Evolutionary conservation across 2,888 invertebrate species (phyloP), one percentile per base, ranked within the genome.

Genomic region (Hyalella azteca): DNA sequence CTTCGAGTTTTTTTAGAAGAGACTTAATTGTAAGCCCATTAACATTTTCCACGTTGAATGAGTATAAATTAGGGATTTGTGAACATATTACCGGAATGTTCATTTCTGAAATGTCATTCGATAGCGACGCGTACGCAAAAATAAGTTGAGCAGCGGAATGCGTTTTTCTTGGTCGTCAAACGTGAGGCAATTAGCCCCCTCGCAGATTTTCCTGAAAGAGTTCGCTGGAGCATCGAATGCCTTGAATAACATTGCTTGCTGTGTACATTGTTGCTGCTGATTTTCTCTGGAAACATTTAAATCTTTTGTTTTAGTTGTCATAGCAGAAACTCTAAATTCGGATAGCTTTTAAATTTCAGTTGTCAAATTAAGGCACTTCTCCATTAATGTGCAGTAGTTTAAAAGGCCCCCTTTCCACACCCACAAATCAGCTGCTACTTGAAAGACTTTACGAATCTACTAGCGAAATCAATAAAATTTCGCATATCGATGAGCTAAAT

Each of bases 71-170:
- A 22, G 29, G 7, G 1, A 54, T 54, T 54, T 54, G 54, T 54
- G 54, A 54, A 3, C 54, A 26, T 29, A 19, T 22, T 19, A 11
- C 15, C 13, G 54, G 54, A 54, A 54, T 26, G 54, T 54, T 26
- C 29, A 54, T 26, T 54, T 54, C n/a, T 54, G 29, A 54, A 54
- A 26, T 54, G 54, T 54, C 54, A 54, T 54, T 54, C 26, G 54
- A 54, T 26, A 54, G 54, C 19, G 26, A 29, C 54, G 54, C 13
- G 9, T 29, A 54, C n/a, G n/a, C n/a, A n/a, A n/a, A n/a, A n/a
- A n/a, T 54, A 54, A 54, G 54, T 54, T 54, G 26, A 11, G 26
- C 54, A 26, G 26, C 13, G 54, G 54, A 26, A 54, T 54, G 54
- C 11, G 29, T 54, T 54, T 54, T 54, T 54, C 54, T 54, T 54